Conservation (phyloP, 2,113 vertebrate genomes). For the Axis porcinus region DNA sequence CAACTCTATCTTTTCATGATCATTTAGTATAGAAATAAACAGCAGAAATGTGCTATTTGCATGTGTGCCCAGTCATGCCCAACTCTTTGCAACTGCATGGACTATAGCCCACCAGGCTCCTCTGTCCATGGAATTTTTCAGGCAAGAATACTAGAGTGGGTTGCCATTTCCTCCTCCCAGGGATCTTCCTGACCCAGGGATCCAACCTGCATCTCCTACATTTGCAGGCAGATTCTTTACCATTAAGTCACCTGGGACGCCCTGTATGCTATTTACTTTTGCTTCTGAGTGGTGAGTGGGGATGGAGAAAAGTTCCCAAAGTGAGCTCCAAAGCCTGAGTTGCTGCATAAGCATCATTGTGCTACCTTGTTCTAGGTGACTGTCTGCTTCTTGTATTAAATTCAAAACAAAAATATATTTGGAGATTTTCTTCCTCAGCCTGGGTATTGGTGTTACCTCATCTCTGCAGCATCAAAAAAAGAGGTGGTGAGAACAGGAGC, state of each 20-base stretch:
- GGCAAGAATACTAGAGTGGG: not conserved
- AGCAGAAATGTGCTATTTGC: not conserved
- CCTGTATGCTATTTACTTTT: not conserved
- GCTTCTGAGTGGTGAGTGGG: not conserved
- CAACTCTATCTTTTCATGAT: not conserved
- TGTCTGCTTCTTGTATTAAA: not conserved
- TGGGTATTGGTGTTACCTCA: not conserved
- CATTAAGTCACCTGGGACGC: not conserved
- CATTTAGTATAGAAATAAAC: not conserved
- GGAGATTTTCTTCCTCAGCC: not conserved
- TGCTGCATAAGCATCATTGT: not conserved
- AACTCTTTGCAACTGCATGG: not conserved
- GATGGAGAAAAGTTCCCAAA: not conserved
- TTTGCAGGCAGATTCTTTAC: not conserved
- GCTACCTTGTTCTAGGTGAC: not conserved
- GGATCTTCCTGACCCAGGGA: not conserved
- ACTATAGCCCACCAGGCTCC: not conserved
- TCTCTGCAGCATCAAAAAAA: not conserved
- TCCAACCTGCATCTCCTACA: not conserved
- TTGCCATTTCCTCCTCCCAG: not conserved
- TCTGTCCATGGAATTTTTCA: not conserved
- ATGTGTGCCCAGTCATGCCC: not conserved
- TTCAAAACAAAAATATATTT: not conserved
- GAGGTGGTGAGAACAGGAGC: not conserved
- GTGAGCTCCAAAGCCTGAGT: not conserved